Base-by-base conservation (phyloP, 2,113 vertebrate genomes). In the Meleagris gallopavo region DNA sequence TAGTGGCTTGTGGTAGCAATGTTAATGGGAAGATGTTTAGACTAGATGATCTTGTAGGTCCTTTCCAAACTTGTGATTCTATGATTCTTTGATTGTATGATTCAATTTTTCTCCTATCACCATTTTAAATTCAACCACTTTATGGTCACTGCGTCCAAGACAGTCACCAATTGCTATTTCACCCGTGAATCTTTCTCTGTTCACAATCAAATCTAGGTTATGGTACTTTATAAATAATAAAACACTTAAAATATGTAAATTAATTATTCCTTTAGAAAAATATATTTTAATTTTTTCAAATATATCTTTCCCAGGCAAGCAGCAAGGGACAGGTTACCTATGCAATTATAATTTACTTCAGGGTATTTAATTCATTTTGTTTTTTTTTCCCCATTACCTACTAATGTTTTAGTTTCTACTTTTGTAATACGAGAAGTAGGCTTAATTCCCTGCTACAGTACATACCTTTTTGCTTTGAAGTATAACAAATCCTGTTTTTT, bases 401-500 rank as follows among this genome's bases (percentile, higher is more conserved):
- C 89, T 86, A 22, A 92, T 84, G 64, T 90, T 97, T 93, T 70
- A 41, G 16, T 95, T 96, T 97, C 69, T 86, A 25, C 52, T 92
- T 95, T 90, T 95, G 79, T 95, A 92, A 84, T 93, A 82, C 21
- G 58, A 69, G 52, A 64, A 50, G 43, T 86, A 67, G 86, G 66
- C 93, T 97, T 83, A 88, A 81, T 95, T 95, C 91, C 25, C 89
- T 95, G 88, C 95, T 95, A 89, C 58, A 65, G 36, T 89, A 54
- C 81, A 90, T 94, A 96, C 95, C 78, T 97, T 97, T 97, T 93
- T 95, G 89, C 90, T 97, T 95, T 96, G 94, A 98, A 94, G 95
- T 93, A 95, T 96, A 97, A 97, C 85, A 97, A 96, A 96, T 97
- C 87, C 90, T 96, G 88, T 40, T 96, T 95, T 95, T 97, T 96